These are phyloP conservation scores for Etheostoma cragini DNA, from an alignment of 2,113 vertebrate species.

Conservation along the genomic window DNA sequence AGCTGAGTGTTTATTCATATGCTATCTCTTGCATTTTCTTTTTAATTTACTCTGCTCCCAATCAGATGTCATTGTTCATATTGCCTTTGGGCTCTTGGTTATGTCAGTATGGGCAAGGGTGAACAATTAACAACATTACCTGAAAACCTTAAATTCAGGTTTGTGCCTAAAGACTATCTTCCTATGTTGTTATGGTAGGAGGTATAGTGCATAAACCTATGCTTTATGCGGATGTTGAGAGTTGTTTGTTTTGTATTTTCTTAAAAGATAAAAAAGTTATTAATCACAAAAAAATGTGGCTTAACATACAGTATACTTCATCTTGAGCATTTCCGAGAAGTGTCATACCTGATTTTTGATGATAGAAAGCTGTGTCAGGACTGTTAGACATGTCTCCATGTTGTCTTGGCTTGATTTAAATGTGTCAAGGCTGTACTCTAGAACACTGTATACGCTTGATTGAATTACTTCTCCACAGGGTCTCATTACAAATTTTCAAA, in stretches of 20 bases:
- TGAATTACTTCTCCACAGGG: neutral
- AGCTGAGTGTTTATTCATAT: neutral
- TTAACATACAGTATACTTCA: neutral
- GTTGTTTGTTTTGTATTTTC: no score
- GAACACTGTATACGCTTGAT: neutral
- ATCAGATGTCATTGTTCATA: neutral
- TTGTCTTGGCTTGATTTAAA: neutral
- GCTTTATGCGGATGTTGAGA: no score
- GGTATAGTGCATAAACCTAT: no score
- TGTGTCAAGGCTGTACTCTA: no score
- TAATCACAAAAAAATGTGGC: no score
- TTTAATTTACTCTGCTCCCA: neutral
- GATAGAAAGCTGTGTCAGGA: neutral
- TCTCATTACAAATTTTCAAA: neutral
- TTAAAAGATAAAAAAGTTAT: no score
- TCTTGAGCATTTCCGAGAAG: neutral
- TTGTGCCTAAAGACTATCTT: no score
- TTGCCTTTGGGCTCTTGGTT: constrained; percentile 15
- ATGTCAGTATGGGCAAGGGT: neutral
- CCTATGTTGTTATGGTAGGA: no score
- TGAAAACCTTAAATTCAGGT: constrained; percentile 1
- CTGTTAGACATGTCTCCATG: neutral
- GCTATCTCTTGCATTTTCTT: neutral
- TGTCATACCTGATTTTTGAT: neutral
- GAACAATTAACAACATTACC: constrained; percentile 8